Evolutionary conservation across 2,797 vertebrate species (phyloP).

Genomic region (Clarias platycephalus): DNA sequence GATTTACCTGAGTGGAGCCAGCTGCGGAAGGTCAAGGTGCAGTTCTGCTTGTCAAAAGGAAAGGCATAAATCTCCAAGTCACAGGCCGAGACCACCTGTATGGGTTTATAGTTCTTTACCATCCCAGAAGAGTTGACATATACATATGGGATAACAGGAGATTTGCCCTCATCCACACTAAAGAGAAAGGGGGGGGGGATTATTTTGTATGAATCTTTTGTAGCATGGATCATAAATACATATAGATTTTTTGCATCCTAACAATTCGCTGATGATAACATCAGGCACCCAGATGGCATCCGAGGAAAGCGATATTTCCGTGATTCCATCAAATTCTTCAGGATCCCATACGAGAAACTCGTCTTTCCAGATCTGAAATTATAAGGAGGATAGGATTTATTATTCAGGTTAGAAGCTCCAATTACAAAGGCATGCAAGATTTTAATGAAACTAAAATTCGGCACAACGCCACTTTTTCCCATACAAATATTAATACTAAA

Average conservation of each 20-base stretch:
- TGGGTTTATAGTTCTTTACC: conserved; percentile 81
- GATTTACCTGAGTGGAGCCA: conserved; percentile 83
- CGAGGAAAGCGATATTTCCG: conserved; percentile 81
- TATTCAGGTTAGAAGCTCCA: not conserved
- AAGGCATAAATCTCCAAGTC: conserved; percentile 82
- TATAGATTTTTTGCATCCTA: conserved; percentile 55
- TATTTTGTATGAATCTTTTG: not conserved
- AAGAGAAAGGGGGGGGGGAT: conserved; percentile 43
- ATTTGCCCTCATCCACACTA: conserved; percentile 78
- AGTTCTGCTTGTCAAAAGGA: conserved; percentile 87
- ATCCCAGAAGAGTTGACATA: conserved; percentile 84
- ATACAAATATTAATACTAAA: not conserved
- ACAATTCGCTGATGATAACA: conserved; percentile 85
- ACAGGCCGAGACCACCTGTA: conserved; percentile 83
- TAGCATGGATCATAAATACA: not conserved
- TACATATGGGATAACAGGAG: conserved; percentile 77
- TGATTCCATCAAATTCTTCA: conserved; percentile 83
- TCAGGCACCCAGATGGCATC: conserved; percentile 86
- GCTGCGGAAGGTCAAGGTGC: conserved; percentile 85
- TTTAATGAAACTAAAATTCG: not conserved
- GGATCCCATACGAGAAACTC: conserved; percentile 88
- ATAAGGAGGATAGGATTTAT: conserved; percentile 21
- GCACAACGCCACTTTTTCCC: not conserved
- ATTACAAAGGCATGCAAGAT: not conserved
- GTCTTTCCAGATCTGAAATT: conserved; percentile 82